These are phyloP conservation scores for Mallotus villosus DNA, from an alignment of 2,797 vertebrate species.

Conservation along the genomic window DNA sequence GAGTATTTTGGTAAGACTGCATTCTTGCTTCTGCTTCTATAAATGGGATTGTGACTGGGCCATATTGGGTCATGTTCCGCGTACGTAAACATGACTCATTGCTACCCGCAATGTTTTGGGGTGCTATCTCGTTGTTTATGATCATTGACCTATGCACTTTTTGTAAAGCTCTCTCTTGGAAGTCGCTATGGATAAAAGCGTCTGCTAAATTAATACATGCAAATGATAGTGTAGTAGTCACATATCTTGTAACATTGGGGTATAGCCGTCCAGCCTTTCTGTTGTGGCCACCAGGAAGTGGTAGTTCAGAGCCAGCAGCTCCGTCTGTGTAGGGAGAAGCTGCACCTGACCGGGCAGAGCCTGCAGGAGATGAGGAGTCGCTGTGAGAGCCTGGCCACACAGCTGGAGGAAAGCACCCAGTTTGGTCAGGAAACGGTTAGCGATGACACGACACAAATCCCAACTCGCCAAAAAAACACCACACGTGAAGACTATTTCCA, in stretches of 20 bases:
- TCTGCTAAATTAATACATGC: too few species aligned
- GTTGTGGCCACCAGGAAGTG: slow-evolving; percentile 46
- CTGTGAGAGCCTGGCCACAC: slow-evolving; percentile 61
- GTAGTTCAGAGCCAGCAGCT: slow-evolving; percentile 70
- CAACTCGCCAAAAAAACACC: background rate
- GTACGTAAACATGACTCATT: too few species aligned
- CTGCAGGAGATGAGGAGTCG: slow-evolving; percentile 65
- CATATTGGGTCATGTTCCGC: too few species aligned
- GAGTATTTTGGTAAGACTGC: background rate
- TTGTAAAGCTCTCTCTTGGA: too few species aligned
- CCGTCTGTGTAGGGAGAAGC: slow-evolving; percentile 63
- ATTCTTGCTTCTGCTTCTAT: too few species aligned
- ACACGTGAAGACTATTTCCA: background rate
- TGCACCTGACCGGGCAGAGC: slow-evolving; percentile 59
- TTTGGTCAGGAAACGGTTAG: slow-evolving; percentile 71
- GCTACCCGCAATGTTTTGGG: too few species aligned
- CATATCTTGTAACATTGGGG: background rate
- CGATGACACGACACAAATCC: background rate
- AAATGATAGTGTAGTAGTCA: too few species aligned
- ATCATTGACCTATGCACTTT: too few species aligned
- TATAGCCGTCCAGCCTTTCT: background rate
- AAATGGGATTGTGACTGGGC: too few species aligned
- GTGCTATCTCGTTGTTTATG: too few species aligned
- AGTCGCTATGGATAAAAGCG: too few species aligned
- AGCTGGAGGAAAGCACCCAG: slow-evolving; percentile 64